Evolutionary conservation across 2,888 invertebrate species (phyloP).

Genomic region (Amblyjoppa proteus): DNA sequence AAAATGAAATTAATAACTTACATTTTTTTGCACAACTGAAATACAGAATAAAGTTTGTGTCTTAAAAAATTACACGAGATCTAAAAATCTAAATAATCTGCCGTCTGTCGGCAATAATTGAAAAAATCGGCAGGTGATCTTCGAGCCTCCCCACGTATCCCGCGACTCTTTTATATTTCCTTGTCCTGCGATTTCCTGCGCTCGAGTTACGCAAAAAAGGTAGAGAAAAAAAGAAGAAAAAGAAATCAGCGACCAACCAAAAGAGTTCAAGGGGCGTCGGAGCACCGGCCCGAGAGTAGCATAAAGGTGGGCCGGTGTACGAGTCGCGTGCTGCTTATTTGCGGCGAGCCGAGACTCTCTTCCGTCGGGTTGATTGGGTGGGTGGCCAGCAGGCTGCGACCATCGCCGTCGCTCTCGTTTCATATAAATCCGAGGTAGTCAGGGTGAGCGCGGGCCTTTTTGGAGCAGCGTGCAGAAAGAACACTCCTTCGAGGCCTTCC

Average conservation of each 20-base stretch:
- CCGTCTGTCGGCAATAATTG: neutral
- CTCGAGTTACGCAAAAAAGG: slow-evolving; percentile 55
- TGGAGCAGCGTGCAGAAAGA: slow-evolving; percentile 26
- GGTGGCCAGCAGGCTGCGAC: slow-evolving; percentile 32
- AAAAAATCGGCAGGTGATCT: slow-evolving; percentile 57
- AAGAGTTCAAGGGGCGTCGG: slow-evolving; percentile 57
- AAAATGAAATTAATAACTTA: neutral
- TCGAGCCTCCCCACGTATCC: neutral
- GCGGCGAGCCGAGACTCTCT: slow-evolving; percentile 23
- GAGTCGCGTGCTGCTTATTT: slow-evolving; percentile 50
- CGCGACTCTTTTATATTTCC: slow-evolving; percentile 32
- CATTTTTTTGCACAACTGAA: neutral
- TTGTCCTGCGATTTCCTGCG: slow-evolving; percentile 60
- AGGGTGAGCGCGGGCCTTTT: neutral
- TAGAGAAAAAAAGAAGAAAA: neutral
- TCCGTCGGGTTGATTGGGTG: slow-evolving; percentile 32
- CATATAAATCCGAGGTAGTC: neutral
- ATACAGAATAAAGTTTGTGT: neutral
- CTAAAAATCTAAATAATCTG: neutral
- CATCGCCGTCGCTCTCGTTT: slow-evolving; percentile 7
- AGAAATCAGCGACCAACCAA: slow-evolving; percentile 14
- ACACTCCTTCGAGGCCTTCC: slow-evolving; percentile 27
- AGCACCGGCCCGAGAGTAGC: slow-evolving; percentile 33
- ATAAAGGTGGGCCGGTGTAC: neutral
- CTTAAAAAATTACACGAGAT: neutral